Evolutionary conservation across 2,113 vertebrate genomes (phyloP), one percentile per base, ranked within the genome.

Genomic region (Indicator indicator): DNA sequence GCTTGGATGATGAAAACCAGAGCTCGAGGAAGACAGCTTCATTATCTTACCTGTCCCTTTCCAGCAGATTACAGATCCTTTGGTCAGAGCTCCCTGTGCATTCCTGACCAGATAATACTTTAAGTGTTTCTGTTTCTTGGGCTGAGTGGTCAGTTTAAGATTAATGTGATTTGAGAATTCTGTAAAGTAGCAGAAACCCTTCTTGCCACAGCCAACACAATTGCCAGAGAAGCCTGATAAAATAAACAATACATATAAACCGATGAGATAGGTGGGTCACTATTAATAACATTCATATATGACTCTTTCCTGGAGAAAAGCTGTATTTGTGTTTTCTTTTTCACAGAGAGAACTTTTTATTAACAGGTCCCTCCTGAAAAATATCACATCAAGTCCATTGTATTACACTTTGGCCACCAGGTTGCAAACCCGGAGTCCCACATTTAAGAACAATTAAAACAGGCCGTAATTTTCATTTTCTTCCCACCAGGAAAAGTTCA

Each of bases 91-190:
- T 32, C 99, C 99, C 73, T 99, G 99, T 16, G 98, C 98, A 62
- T 99, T 99, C 80, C 98, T 98, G 93, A 98, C 97, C 95, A 99
- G 98, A 96, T 98, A 98, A 95, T 98, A 99, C 97, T 99, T 99
- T 96, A 99, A 97, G 98, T 99, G 98, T 97, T 99, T 99, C 98
- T 99, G 99, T 97, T 99, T 99, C 98, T 99, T 99, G 85, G 99
- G 99, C 97, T 99, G 99, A 13, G 98, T 99, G 96, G 97, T 98
- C 96, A 99, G 96, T 97, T 99, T 99, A 90, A 99, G 98, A 95
- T 99, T 99, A 92, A 99, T 99, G 97, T 99, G 99, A 96, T 98
- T 98, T 95, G 99, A 99, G 96, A 99, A 99, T 89, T 99, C 99
- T 0, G 99, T 99, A 97, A 99, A 99, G 97, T 99, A 99, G 55